Conservation (phyloP, 2,797 vertebrate species). For the Muraenolepis orangiensis region DNA sequence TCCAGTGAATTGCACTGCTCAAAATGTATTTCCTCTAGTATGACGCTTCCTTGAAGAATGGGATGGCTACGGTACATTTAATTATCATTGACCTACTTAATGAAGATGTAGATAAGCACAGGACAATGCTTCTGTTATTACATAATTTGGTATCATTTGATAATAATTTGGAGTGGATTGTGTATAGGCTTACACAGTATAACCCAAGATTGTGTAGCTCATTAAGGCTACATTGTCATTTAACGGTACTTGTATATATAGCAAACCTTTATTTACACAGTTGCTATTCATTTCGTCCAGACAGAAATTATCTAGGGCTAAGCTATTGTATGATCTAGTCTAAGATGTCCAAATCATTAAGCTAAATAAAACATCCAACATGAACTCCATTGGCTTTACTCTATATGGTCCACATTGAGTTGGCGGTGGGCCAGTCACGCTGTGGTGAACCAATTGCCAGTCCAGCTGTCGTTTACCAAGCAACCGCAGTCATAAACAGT, state of each 20-base stretch:
- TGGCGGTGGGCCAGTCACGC: slow-evolving; percentile 4
- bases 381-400: not conserved
- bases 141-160: not conserved
- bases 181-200: not conserved
- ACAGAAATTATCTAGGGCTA: not conserved
- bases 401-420: not conserved
- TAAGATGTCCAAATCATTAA: not conserved
- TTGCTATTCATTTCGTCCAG: not conserved
- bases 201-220: not conserved
- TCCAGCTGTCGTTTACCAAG: slow-evolving; percentile 6
- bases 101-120: not conserved
- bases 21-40: not conserved
- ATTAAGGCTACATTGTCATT: not conserved
- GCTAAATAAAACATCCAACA: not conserved
- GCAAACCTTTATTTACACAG: not conserved
- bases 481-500: not conserved
- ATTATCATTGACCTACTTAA: not conserved
- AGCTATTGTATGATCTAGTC: not conserved
- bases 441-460: slow-evolving; percentile 9
- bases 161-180: not conserved
- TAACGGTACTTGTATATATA: not conserved
- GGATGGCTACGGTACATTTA: not conserved
- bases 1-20: not conserved
- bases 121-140: not conserved
- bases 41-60: not conserved